Evolutionary conservation across 2,113 vertebrate genomes (phyloP).

Genomic region (Oryctolagus cuniculus): mOryCun1.1 NC_091447.1:22239501-22240000

Average conservation of each 20-base stretch:
- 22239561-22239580: not conserved
- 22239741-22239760: not conserved
- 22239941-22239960: not conserved
- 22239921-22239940: not conserved
- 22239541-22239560: fast-evolving
- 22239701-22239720: too few species aligned
- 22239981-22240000: not conserved
- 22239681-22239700: not conserved
- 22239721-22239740: not conserved
- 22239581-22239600: not conserved
- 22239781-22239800: not conserved
- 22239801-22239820: not conserved
- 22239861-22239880: not conserved
- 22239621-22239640: not conserved
- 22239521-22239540: not conserved
- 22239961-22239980: not conserved
- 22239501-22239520: not conserved
- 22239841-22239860: not conserved
- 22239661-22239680: not conserved
- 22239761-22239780: not conserved
- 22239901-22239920: not conserved
- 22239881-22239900: not conserved
- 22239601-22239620: not conserved
- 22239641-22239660: not conserved
- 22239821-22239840: not conserved